Conservation (phyloP, 2,797 vertebrate species). For the Gallinago stenura region DNA sequence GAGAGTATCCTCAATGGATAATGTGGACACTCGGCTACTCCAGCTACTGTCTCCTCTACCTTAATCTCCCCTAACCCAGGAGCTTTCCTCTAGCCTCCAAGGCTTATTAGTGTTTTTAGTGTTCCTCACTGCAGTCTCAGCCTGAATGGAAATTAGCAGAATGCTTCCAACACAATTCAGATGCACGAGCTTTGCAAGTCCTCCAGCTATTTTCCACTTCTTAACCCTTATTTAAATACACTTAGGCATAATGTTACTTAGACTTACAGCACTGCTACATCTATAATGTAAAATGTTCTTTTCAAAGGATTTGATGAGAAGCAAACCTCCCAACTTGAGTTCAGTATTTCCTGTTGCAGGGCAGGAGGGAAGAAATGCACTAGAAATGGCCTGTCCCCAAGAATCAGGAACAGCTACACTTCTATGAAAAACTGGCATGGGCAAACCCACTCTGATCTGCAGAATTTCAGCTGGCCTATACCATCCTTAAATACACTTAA, state of each 20-base stretch:
- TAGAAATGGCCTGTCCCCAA: background rate
- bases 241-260: background rate
- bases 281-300: background rate
- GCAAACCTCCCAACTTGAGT: background rate
- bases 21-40: background rate
- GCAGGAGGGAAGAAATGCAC: background rate
- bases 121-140: background rate
- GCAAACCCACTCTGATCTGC: background rate
- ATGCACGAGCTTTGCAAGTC: background rate
- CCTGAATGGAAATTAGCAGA: background rate
- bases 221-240: constrained; percentile 3
- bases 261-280: background rate
- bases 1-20: background rate
- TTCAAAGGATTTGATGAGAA: background rate
- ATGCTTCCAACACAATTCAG: background rate
- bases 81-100: background rate
- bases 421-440: background rate
- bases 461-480: background rate
- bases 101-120: background rate
- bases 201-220: constrained; percentile 22
- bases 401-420: background rate
- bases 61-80: background rate
- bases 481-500: background rate
- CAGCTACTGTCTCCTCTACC: background rate
- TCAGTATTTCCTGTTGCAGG: background rate